phyloP scores from a whole-genome alignment of 2,888 invertebrate species.

The Oxyteleia sp. region DNA sequence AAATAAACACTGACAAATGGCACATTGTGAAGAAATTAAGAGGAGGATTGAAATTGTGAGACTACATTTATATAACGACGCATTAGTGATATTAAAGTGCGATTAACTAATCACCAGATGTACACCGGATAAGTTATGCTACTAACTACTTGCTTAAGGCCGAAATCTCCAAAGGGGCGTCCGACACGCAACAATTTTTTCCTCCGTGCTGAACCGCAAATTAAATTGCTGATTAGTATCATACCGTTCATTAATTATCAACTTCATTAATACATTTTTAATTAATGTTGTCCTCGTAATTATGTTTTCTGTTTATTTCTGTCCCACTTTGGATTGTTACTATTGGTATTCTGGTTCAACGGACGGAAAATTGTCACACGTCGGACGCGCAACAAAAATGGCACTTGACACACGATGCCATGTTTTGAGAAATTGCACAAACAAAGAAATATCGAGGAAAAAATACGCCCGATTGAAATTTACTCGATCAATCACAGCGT shows the following conservation, averaged over 20 bases:
- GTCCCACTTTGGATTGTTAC: neutral
- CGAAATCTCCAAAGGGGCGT: conserved; percentile 71
- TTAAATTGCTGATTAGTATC: conserved; percentile 65
- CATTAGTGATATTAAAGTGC: conserved; percentile 74
- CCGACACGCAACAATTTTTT: conserved; percentile 69
- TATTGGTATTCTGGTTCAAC: conserved; percentile 7
- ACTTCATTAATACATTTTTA: conserved; percentile 45
- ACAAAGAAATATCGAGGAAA: conserved; percentile 66
- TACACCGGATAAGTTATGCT: conserved; percentile 70
- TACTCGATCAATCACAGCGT: conserved; percentile 50
- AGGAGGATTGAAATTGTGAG: conserved; percentile 68
- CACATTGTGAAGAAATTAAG: conserved; percentile 70
- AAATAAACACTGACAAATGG: conserved; percentile 54
- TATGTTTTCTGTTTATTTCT: neutral
- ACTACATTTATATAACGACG: conserved; percentile 72
- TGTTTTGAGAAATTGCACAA: conserved; percentile 54
- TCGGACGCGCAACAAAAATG: conserved; percentile 53
- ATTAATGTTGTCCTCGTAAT: conserved; percentile 22
- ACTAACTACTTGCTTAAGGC: conserved; percentile 74
- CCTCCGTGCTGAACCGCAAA: conserved; percentile 42
- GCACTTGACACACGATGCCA: conserved; percentile 57
- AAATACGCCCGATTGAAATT: conserved; percentile 42
- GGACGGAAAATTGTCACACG: conserved; percentile 31
- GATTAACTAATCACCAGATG: conserved; percentile 73
- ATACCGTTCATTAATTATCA: conserved; percentile 38